These are phyloP conservation scores for Aldabrachelys gigantea DNA, from an alignment of 2,113 vertebrate species.

Conservation along the genomic window DNA sequence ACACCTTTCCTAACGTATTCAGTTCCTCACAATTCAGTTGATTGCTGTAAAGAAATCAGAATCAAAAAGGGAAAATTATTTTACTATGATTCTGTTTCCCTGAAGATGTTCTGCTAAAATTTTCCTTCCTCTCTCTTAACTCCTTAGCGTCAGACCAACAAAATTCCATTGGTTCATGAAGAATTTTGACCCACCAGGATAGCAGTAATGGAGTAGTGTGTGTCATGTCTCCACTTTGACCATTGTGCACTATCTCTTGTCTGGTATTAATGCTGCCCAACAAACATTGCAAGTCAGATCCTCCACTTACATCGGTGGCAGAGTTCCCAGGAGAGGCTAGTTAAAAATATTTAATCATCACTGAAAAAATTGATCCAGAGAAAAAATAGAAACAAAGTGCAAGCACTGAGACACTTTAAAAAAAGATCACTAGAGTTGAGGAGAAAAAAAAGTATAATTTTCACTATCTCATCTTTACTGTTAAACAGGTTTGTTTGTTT, in stretches of 20 bases:
- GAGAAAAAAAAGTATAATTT: not conserved
- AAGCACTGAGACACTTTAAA: not conserved
- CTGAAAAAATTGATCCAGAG: not conserved
- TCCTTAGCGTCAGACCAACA: not conserved
- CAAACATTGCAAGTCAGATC: not conserved
- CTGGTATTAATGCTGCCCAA: not conserved
- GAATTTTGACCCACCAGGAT: not conserved
- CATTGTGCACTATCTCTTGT: not conserved
- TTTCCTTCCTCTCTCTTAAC: not conserved
- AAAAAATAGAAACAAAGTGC: not conserved
- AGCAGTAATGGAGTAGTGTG: not conserved
- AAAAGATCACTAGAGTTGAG: not conserved
- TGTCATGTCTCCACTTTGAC: not conserved
- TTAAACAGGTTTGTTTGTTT: not conserved
- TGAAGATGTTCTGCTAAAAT: not conserved
- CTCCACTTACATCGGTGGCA: not conserved
- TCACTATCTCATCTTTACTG: not conserved
- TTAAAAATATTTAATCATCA: not conserved
- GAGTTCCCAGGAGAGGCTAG: not conserved
- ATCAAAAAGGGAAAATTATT: not conserved
- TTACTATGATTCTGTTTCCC: not conserved
- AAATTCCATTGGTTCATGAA: not conserved
- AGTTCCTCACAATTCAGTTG: not conserved
- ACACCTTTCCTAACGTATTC: not conserved
- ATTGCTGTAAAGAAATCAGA: not conserved